Conservation (phyloP, 2,113 vertebrate genomes). For the Conger conger region DNA sequence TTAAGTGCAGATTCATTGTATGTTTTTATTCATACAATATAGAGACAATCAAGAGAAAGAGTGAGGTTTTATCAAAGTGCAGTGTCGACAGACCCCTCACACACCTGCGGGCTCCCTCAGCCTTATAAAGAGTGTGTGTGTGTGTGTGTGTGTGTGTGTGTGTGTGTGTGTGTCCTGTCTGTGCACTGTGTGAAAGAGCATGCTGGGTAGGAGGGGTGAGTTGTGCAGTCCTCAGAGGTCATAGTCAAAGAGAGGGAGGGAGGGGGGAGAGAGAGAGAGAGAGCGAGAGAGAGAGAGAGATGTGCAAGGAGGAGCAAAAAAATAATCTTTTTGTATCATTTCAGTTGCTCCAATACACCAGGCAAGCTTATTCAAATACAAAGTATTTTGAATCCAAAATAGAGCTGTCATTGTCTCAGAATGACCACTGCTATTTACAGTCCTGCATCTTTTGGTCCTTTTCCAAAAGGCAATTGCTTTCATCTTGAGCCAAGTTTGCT, state of each 20-base stretch:
- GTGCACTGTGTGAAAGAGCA: neutral
- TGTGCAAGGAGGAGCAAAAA: neutral
- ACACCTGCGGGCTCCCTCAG: neutral
- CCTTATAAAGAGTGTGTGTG: neutral
- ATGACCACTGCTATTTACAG: neutral
- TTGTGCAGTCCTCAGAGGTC: neutral
- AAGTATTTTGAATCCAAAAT: too few species aligned
- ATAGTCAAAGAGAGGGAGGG: too few species aligned
- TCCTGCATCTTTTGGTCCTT: neutral
- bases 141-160: neutral
- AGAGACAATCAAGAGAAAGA: slow-evolving; percentile 20
- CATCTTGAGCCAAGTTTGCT: neutral
- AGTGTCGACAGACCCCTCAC: slow-evolving; percentile 20
- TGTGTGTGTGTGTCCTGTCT: neutral
- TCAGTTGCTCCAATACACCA: too few species aligned
- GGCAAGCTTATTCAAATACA: too few species aligned
- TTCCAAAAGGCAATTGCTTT: neutral
- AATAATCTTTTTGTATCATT: too few species aligned
- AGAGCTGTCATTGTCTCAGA: neutral
- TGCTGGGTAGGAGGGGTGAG: neutral
- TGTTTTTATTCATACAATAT: slow-evolving; percentile 25
- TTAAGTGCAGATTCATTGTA: slow-evolving; percentile 69
- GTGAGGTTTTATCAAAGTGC: slow-evolving; percentile 34
- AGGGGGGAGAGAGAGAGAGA: too few species aligned
- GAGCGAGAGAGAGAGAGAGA: neutral